Evolutionary conservation across 2,888 invertebrate genomes (phyloP).

Genomic region (Caenorhabditis drosophilae): DNA sequence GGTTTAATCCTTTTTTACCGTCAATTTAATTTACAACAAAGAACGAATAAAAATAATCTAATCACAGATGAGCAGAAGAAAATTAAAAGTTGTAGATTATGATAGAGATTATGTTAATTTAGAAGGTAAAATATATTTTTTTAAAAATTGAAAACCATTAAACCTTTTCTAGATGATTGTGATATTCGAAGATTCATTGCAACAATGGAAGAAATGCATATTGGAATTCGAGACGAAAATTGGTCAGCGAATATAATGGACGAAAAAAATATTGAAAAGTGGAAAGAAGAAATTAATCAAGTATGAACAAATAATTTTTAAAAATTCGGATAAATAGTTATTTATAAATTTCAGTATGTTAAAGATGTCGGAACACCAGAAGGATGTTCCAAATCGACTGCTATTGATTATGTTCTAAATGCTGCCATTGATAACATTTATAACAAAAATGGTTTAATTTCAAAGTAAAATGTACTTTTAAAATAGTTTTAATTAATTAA

Average conservation of each 20-base stretch:
- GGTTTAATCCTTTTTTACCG: too few relatives aligned
- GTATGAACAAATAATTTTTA: slow-evolving; percentile 1
- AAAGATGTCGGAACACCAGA: slow-evolving; percentile 26
- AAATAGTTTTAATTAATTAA: slow-evolving; percentile 2
- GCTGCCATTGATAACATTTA: slow-evolving; percentile 40
- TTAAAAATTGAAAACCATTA: background rate
- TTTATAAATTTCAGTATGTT: slow-evolving; percentile 36
- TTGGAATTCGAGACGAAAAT: slow-evolving; percentile 32
- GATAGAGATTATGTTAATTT: slow-evolving; percentile 39
- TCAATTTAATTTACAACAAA: too few relatives aligned
- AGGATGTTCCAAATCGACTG: slow-evolving; percentile 17
- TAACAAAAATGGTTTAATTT: slow-evolving; percentile 28
- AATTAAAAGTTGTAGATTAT: slow-evolving; percentile 43
- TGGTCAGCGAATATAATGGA: slow-evolving; percentile 42
- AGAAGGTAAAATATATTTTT: slow-evolving; percentile 28
- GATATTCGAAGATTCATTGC: slow-evolving; percentile 36
- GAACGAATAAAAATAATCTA: too few relatives aligned
- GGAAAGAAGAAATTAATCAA: slow-evolving; percentile 14
- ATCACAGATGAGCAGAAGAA: slow-evolving; percentile 46
- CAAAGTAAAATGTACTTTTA: background rate
- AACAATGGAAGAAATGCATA: slow-evolving; percentile 39
- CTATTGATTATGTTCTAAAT: slow-evolving; percentile 42
- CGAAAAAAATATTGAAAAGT: slow-evolving; percentile 30
- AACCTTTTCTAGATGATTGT: slow-evolving; percentile 34
- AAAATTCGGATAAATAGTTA: background rate